Evolutionary conservation across 2,797 vertebrate species (phyloP).

Genomic region (Apogon talboti): DNA sequence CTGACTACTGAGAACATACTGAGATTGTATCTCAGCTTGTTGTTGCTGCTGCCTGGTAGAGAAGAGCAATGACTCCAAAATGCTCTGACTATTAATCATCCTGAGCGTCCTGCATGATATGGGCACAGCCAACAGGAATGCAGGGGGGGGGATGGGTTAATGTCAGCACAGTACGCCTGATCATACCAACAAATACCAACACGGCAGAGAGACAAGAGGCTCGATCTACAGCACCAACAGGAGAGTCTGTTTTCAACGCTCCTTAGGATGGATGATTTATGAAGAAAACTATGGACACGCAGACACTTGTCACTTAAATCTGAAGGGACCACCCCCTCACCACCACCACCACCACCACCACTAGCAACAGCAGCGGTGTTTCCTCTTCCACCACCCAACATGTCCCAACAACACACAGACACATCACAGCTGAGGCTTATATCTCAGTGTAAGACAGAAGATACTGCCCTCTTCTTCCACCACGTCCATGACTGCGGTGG

Average conservation of each 20-base stretch:
- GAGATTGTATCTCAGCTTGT: constrained; percentile 71
- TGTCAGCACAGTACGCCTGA: constrained; percentile 50
- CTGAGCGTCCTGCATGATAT: constrained; percentile 64
- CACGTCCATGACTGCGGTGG: constrained; percentile 20
- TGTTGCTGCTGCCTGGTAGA: constrained; percentile 63
- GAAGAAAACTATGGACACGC: constrained; percentile 27
- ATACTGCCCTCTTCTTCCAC: constrained; percentile 11
- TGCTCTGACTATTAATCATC: constrained; percentile 77
- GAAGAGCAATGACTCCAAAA: constrained; percentile 76
- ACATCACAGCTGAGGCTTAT: constrained; percentile 25
- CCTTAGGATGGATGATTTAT: constrained; percentile 35
- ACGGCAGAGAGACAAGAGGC: constrained; percentile 17
- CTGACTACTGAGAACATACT: constrained; percentile 66
- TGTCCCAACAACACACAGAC: constrained; percentile 42
- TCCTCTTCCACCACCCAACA: constrained; percentile 43
- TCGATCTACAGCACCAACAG: constrained; percentile 35
- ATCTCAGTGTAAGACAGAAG: constrained; percentile 33
- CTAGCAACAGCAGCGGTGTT: constrained; percentile 17
- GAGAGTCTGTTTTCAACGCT: constrained; percentile 14
- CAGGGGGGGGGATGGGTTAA: constrained; percentile 53
- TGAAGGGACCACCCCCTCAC: constrained; percentile 28
- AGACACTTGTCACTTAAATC: constrained; percentile 36
- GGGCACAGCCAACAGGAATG: constrained; percentile 56
- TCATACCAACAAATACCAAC: constrained; percentile 61
- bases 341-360: no score